Base-by-base conservation (phyloP, 2,113 vertebrate species). In the Monopterus albus region DNA sequence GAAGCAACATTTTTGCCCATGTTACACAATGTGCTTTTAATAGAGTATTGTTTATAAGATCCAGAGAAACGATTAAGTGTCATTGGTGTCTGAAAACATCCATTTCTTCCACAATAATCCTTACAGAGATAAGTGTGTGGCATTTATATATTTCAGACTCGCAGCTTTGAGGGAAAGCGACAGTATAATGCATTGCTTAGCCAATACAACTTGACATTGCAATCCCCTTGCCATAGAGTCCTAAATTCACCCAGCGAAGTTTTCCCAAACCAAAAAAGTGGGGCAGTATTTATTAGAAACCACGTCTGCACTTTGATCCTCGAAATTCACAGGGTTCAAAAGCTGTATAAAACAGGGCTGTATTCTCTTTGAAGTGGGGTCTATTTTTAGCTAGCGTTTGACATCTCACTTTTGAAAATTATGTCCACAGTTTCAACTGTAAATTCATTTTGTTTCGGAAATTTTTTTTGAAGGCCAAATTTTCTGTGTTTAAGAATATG, bases 141-240 rank as follows among this genome's bases (percentile, higher is more conserved):
- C 86, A 79, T 89, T 84, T 87, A 78, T 86, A 76, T 81, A 80
- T 87, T 88, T 89, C 75, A 85, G 62, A 84, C 75, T 74, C 55
- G 29, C 18, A 3, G 80, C 85, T 86, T 76, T 80, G 84, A 79
- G 50, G 60, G 50, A 71, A 82, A 77, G 51, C n/a, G 72, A 73
- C 75, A 81, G 66, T 75, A 64, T 79, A 88, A 91, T 72, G 43
- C 66, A 85, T 86, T 72, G 77, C 74, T 72, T 71, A 74, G 80
- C 79, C 78, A 70, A 86, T 70, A 43, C 75, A 55, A 68, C 70
- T 81, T 83, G 86, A 89, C 85, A 84, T 86, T 81, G 82, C 78
- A 87, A 82, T 87, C 87, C 78, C 78, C 85, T 83, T 63, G 59
- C 78, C 26, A 29, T 65, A 1, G 35, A 82, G 68, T 74, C 80